Conservation (phyloP, 37 sponge, comb jelly and placozoan genomes). For the Diacarnus erythraeanus region DNA sequence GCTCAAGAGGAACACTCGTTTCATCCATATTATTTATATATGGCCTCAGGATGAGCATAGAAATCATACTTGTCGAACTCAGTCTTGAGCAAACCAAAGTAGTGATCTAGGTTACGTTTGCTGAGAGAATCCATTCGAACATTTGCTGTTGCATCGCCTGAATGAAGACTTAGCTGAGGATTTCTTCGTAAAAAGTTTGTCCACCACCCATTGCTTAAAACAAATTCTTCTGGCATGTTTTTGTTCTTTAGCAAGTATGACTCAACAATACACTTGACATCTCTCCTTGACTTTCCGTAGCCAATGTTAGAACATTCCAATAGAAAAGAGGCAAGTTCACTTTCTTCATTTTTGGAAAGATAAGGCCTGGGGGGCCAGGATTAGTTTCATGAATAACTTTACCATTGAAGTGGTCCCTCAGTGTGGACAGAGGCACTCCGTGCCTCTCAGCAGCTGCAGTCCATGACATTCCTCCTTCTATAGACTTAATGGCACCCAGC, state of each 20-base stretch:
- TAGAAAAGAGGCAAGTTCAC: neutral
- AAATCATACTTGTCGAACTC: neutral
- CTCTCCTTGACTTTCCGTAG: slow-evolving; percentile 4
- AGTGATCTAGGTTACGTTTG: neutral
- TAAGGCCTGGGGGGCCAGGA: neutral
- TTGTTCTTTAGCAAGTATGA: too few relatives aligned
- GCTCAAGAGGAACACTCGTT: slow-evolving; percentile 18
- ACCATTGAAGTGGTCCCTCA: slow-evolving; percentile 6
- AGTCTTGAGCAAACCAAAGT: neutral
- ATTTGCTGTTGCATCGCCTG: slow-evolving; percentile 14
- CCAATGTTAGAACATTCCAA: neutral
- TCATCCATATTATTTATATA: slow-evolving; percentile 32
- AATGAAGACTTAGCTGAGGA: neutral
- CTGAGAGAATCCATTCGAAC: slow-evolving; percentile 2
- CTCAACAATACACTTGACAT: too few relatives aligned
- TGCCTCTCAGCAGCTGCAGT: neutral
- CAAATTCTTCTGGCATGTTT: too few relatives aligned
- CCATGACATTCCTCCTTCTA: neutral
- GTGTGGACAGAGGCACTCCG: slow-evolving; percentile 13
- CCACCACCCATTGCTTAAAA: slow-evolving; percentile 27
- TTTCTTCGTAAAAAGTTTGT: neutral
- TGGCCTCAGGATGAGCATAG: too few relatives aligned
- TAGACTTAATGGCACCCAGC: neutral
- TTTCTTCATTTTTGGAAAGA: neutral
- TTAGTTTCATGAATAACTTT: slow-evolving; percentile 1